Evolutionary conservation across 2,113 vertebrate genomes (phyloP), one percentile per base, ranked within the genome.

Genomic region (Eclectus roratus): DNA sequence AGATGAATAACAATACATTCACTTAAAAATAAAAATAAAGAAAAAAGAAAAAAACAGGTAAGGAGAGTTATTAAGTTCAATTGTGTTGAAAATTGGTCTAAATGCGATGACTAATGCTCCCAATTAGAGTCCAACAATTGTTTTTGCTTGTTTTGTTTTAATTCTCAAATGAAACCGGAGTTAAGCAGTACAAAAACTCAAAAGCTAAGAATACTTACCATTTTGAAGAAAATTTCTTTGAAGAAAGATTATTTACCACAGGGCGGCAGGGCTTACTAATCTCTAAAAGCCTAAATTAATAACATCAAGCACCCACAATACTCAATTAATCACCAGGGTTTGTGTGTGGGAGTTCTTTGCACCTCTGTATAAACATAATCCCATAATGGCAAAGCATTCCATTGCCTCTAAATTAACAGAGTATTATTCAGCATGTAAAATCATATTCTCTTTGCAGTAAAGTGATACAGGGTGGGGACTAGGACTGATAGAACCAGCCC

Each of bases 111-210:
- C 64, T 91, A 92, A 93, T 52, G 25, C 12, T 91, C 46, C 46
- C 52, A 31, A 1, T 63, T 64, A 46, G n/a, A 80, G 24, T 53
- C 9, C 29, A 50, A 52, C 20, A 10, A 24, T 15, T 15, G 28
- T 29, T 58, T 35, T 33, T 21, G 46, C 18, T 74, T 93, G 52
- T 93, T 94, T 87, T 73, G 46, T 79, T 96, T 94, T 90, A 96
- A 84, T 93, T 96, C 87, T 91, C 91, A 79, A 82, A 69, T 84
- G 64, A 94, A 96, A 73, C 14, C 64, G 39, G 80, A 70, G 96
- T 65, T 94, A 86, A 94, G 68, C 49, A 78, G 29, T 33, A 28
- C 70, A 31, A 7, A 56, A n/a, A 19, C 29, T 86, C 33, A 86
- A 76, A 64, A 86, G 13, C 23, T 69, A 65, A 13, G 6, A 88